phyloP scores from a whole-genome alignment of 2,888 invertebrate species.

The Platerodrilus igneus region DNA sequence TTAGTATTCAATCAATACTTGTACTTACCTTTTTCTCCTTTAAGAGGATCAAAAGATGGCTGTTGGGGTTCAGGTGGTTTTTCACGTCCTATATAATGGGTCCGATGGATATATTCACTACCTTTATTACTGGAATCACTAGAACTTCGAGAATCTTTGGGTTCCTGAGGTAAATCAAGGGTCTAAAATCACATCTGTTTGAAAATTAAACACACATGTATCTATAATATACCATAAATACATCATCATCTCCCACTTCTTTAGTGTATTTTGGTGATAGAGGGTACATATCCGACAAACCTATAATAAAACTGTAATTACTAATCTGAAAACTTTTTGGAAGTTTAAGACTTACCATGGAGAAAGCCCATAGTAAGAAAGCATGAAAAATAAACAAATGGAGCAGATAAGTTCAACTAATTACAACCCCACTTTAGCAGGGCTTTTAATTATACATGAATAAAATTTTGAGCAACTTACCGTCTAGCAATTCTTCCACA shows the following conservation, averaged over 20 bases:
- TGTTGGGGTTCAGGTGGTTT: constrained; percentile 42
- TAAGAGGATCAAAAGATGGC: constrained; percentile 39
- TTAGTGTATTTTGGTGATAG: constrained; percentile 64
- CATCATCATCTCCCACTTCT: constrained; percentile 88
- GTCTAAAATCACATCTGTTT: constrained; percentile 56
- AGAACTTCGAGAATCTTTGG: constrained; percentile 73
- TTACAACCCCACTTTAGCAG: constrained; percentile 34
- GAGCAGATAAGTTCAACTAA: constrained; percentile 64
- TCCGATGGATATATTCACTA: constrained; percentile 53
- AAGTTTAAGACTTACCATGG: constrained; percentile 55
- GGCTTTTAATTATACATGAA: no score
- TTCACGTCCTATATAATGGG: constrained; percentile 57
- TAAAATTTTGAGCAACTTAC: no score
- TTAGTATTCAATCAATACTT: constrained; percentile 1
- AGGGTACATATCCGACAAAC: constrained; percentile 72
- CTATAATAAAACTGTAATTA: constrained; percentile 48
- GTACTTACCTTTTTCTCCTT: constrained; percentile 37
- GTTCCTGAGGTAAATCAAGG: constrained; percentile 77
- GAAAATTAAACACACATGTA: not conserved
- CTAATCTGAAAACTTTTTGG: constrained; percentile 1
- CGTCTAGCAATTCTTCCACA: constrained; percentile 85
- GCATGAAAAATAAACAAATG: constrained; percentile 55
- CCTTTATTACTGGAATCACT: constrained; percentile 55
- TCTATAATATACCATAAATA: constrained; percentile 87
- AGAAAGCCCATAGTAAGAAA: constrained; percentile 63